These are phyloP conservation scores for Drosophila quadrilineata DNA, from an alignment of 1,140 invertebrate species.

Conservation along the genomic window DNA sequence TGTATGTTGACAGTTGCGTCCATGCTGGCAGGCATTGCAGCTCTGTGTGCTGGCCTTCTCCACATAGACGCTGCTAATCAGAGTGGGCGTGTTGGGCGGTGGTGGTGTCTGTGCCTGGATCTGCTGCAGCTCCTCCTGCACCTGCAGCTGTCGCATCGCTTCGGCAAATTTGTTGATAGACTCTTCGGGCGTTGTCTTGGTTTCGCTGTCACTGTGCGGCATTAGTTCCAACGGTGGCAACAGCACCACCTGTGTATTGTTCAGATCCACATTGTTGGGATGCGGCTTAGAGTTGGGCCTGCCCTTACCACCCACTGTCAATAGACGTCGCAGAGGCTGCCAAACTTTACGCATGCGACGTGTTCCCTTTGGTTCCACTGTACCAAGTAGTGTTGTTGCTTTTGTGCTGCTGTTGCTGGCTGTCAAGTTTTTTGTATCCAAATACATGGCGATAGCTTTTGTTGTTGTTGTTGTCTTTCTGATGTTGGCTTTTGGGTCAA, in stretches of 20 bases:
- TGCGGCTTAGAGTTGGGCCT: constrained; percentile 46
- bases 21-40: constrained; percentile 61
- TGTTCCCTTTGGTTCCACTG: constrained; percentile 14
- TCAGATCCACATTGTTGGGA: constrained; percentile 78
- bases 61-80: constrained; percentile 67
- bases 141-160: constrained; percentile 12
- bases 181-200: constrained; percentile 45
- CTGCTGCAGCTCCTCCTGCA: constrained; percentile 35
- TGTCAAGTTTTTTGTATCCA: constrained; percentile 75
- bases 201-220: constrained; percentile 29
- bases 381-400: constrained; percentile 18
- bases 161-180: constrained; percentile 44
- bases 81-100: constrained; percentile 67
- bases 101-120: constrained; percentile 35
- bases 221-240: constrained; percentile 4
- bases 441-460: constrained; percentile 59
- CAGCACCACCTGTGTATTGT: constrained; percentile 56
- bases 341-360: constrained; percentile 69
- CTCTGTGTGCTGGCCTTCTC: constrained; percentile 59
- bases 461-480: constrained; percentile 4
- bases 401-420: constrained; percentile 31
- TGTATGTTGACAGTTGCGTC: constrained; percentile 75
- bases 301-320: constrained; percentile 63
- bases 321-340: constrained; percentile 60
- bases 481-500: constrained; percentile 18